Evolutionary conservation across 2,113 vertebrate species (phyloP), one percentile per base, ranked within the genome.

Genomic region (Raphicerus campestris): DNA sequence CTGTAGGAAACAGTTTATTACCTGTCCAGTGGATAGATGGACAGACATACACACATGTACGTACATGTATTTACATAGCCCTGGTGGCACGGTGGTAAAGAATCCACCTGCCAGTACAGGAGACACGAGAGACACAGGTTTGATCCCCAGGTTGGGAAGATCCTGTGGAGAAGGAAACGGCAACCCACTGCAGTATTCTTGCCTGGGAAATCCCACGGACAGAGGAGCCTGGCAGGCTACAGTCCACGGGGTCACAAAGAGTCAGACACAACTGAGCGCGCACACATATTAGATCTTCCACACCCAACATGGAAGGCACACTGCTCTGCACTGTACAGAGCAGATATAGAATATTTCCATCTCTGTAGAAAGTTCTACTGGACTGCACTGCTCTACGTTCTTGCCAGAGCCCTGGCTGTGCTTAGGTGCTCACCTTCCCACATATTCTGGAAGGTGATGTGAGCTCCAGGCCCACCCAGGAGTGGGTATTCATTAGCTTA

Each of bases 311-410:
- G 17, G 93, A 6, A 51, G 63, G 20, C 10, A 3, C 22, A 3
- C 55, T 8, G 30, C 30, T 15, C 47, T 8, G 2, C 1, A 1
- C 7, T 10, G 32, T 11, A 2, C 7, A 19, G 53, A 32, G 35
- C 17, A 20, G 60, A 82, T 9, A 16, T 3, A 8, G 82, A 82
- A 20, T 4, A 26, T n/a, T 28, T 16, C 60, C 42, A 1, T 32
- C 77, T 20, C 1, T 83, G 75, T 26, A 63, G 63, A 51, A 47
- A 63, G 47, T 45, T 7, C 45, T 39, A 20, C 61, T 3, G 2
- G 24, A n/a, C 14, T 51, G 15, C 26, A 6, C 39, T 10, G 47
- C 77, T 78, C 77, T 42, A 28, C 19, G 13, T 20, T 47, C 39
- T 51, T 24, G 10, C 77, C 83, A 42, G 63, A 42, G 26, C 47